A percentile compares a stretch with the other conserved stretches of the same genome.
phyloP scores from a whole-genome alignment of 2,797 vertebrate species.

The Pantherophis vulpinus region DNA sequence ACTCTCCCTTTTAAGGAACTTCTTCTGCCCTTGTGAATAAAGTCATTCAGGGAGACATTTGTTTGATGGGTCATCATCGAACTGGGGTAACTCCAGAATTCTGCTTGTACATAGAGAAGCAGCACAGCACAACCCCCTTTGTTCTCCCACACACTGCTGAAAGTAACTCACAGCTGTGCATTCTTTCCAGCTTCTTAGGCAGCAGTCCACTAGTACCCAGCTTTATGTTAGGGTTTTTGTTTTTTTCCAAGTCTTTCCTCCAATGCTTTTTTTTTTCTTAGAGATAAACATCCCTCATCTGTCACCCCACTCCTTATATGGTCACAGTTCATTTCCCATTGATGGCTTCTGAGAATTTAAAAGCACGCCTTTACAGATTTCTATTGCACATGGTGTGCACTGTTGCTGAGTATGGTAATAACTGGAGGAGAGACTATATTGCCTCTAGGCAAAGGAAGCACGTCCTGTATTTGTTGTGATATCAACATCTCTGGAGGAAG shows the following conservation, averaged over 20 bases:
- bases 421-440: background rate
- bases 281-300: background rate
- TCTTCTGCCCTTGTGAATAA: background rate
- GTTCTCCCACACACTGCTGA: background rate
- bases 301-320: background rate
- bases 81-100: background rate
- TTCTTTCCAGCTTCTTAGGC: slow-evolving; percentile 16
- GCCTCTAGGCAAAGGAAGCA: background rate
- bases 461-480: background rate
- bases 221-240: background rate
- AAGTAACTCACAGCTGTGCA: slow-evolving; percentile 9
- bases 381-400: background rate
- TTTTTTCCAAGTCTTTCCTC: background rate
- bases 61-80: background rate
- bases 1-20: background rate
- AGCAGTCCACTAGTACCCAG: background rate
- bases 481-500: background rate
- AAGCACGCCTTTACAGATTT: background rate
- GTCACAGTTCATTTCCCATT: background rate
- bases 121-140: background rate
- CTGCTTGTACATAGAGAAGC: background rate
- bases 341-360: background rate
- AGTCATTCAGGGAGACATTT: background rate
- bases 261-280: background rate
- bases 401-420: background rate